These are phyloP conservation scores for Diachrysia chrysitis DNA, from an alignment of 2,888 invertebrate species.

Conservation along the genomic window DNA sequence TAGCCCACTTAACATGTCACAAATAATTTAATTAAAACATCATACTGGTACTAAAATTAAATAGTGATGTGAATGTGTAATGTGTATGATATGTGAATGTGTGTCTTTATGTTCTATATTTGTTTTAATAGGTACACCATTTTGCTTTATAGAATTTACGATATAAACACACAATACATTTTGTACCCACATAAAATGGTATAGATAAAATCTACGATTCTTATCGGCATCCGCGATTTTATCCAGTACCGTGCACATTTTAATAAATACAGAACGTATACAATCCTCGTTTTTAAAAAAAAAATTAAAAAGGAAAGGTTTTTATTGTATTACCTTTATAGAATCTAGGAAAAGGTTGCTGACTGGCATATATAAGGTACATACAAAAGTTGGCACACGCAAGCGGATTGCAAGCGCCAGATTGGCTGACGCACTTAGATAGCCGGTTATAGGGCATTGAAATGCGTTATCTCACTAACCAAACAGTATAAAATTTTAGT, in stretches of 20 bases:
- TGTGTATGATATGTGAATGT: too few species aligned
- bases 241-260: neutral
- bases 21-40: neutral
- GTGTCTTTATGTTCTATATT: neutral
- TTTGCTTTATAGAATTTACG: neutral
- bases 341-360: neutral
- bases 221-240: neutral
- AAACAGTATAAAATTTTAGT: neutral
- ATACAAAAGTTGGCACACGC: neutral
- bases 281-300: neutral
- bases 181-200: neutral
- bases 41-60: neutral
- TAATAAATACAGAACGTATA: neutral
- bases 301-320: too few species aligned
- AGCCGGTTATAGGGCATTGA: neutral
- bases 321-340: neutral
- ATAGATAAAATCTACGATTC: neutral
- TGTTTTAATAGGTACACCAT: neutral
- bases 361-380: too few species aligned
- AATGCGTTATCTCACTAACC: neutral
- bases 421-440: conserved; percentile 1
- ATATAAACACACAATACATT: neutral
- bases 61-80: neutral
- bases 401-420: neutral
- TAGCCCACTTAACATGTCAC: conserved; percentile 6